Base-by-base conservation (phyloP, 1,140 invertebrate species). In the Tyrophagus putrescentiae region DNA sequence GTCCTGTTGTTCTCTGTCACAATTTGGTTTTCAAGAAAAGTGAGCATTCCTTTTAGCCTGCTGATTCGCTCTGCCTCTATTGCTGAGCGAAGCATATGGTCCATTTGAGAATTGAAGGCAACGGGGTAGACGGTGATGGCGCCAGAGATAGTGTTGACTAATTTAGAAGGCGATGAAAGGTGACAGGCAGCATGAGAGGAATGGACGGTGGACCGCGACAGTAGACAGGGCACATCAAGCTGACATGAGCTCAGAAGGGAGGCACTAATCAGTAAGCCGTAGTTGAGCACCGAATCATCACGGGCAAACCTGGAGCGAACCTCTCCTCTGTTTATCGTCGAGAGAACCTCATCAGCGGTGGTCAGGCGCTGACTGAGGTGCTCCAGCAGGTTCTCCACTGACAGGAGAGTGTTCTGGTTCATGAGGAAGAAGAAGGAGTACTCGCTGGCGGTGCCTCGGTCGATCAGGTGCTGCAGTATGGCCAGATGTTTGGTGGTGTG, bases 361-460 rank as follows among this genome's bases (percentile, higher is more conserved):
- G 85, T 88, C 61, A 92, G 81, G 66, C 80, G 78, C n/a, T n/a
- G n/a, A 58, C 79, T 79, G 4, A 86, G 79, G 42, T 87, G 70
- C 21, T 82, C 72, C 57, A 77, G 74, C 16, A 92, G 69, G 65
- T 77, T 78, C 57, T 81, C 77, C 0, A 80, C 83, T 70, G 89
- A 83, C 18, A 93, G 73, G 69, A 84, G 92, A 6, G 80, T 82
- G 11, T 77, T 78, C 72, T 94, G 89, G 28, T 83, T 82, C 2
- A 85, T 78, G 28, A 96, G 75, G 68, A 88, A 84, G 72, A 89
- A 93, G 71, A 85, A 95, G 72, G 94, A 87, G 73, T 83, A 94
- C 62, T 85, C 83, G 57, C 90, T 82, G 9, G 85, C 70, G 72
- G 85, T 91, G 69, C 89, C 87, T 62, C 27, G 64, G 7, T 92